phyloP scores from a whole-genome alignment of 2,797 vertebrate species.

The Crocidura indochinensis region DNA sequence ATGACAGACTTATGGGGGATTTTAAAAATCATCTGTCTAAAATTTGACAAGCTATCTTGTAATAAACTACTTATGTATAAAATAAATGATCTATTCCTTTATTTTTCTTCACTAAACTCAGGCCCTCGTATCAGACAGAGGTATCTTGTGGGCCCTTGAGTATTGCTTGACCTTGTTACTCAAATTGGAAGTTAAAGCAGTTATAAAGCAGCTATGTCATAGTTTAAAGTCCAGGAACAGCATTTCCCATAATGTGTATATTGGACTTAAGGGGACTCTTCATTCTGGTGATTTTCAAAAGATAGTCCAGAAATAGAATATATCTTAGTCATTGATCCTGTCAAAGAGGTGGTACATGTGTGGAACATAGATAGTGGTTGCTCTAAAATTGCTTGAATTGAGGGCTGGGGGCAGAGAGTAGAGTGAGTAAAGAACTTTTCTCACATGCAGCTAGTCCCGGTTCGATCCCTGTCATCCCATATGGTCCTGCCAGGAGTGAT shows the following conservation, averaged over 20 bases:
- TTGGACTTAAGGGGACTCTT: background rate
- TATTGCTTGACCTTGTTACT: background rate
- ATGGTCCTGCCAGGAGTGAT: too few relatives aligned
- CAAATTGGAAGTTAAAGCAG: background rate
- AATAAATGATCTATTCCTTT: background rate
- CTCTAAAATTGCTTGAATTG: background rate
- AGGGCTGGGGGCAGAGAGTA: too few relatives aligned
- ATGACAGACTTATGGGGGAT: background rate
- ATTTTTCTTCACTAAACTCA: background rate
- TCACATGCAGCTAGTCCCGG: too few relatives aligned
- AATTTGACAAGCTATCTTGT: background rate
- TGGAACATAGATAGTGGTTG: background rate
- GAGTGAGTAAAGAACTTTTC: too few relatives aligned
- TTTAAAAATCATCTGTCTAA: conserved; percentile 22
- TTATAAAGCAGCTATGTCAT: background rate
- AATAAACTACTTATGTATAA: conserved; percentile 23
- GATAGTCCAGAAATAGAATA: background rate
- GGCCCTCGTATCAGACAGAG: background rate
- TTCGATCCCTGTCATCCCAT: too few relatives aligned
- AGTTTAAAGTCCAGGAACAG: background rate
- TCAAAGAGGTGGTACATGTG: background rate
- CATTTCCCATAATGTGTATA: background rate
- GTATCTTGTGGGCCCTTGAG: background rate
- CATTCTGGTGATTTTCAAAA: background rate
- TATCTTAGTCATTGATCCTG: background rate